These are phyloP conservation scores for Hedychridium roseum DNA, from an alignment of 2,888 invertebrate genomes.

Conservation along the genomic window DNA sequence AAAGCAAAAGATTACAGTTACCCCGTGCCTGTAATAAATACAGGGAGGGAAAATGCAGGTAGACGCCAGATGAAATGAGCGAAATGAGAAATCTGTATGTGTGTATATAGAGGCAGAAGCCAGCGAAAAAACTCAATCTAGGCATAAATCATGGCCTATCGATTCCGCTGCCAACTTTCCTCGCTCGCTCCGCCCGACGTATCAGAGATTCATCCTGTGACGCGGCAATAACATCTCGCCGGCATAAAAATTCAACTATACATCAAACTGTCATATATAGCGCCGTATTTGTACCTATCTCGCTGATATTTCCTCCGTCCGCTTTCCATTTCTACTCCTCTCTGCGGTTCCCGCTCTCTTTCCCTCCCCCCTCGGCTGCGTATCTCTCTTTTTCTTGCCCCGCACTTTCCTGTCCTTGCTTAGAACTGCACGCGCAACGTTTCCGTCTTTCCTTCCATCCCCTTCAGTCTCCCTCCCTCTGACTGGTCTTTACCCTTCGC, in stretches of 20 bases:
- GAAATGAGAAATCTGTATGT: not conserved
- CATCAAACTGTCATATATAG: conserved; percentile 54
- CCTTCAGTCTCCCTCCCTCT: no score
- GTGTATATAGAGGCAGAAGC: conserved; percentile 19
- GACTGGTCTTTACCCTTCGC: no score
- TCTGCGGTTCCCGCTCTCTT: not conserved
- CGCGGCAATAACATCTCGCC: conserved; percentile 53
- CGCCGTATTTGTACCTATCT: conserved; percentile 51
- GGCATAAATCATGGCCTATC: conserved; percentile 44
- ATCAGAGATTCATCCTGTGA: conserved; percentile 54
- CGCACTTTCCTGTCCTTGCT: no score
- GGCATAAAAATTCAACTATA: conserved; percentile 56
- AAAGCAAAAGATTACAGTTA: no score
- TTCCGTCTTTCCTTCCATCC: not conserved
- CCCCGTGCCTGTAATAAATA: no score
- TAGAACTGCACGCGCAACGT: no score
- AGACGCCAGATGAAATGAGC: not conserved
- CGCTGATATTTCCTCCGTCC: conserved; percentile 46
- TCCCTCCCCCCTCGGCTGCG: not conserved
- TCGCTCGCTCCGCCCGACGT: conserved; percentile 22
- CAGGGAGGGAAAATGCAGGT: no score
- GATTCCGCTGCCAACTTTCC: conserved; percentile 36
- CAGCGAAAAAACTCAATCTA: conserved; percentile 45
- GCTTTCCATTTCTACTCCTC: not conserved
- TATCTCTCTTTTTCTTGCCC: not conserved